A percentile compares a stretch with the other conserved stretches of the same genome.
phyloP scores from a whole-genome alignment of 2,888 invertebrate genomes.

The Tachina grossa region DNA sequence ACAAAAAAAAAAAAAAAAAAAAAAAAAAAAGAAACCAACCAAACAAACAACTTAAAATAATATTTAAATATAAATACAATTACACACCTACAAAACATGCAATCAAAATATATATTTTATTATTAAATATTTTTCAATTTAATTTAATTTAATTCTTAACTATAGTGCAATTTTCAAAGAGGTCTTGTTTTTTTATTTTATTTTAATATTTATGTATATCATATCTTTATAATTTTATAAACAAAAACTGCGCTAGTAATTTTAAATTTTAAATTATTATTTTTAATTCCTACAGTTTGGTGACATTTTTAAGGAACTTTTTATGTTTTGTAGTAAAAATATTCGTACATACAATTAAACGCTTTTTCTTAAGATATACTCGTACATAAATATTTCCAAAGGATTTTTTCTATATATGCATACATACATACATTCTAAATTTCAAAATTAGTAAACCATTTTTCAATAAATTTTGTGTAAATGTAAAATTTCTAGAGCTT shows the following conservation, averaged over 20 bases:
- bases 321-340: neutral
- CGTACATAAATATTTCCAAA: neutral
- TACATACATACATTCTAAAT: no score
- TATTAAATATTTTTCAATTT: constrained; percentile 2
- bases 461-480: no score
- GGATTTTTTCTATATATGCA: no score
- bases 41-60: constrained; percentile 30
- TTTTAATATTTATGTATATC: no score
- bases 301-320: constrained; percentile 5
- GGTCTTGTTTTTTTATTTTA: constrained; percentile 3
- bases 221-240: neutral
- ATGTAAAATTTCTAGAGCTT: no score
- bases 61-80: constrained; percentile 37
- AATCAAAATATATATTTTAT: constrained; percentile 45
- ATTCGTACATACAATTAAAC: neutral
- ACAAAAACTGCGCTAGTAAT: neutral
- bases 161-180: constrained; percentile 47
- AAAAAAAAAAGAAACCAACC: no score
- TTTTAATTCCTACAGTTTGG: neutral
- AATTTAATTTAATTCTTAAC: neutral
- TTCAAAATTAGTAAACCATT: no score
- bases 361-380: neutral
- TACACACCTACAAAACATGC: constrained; percentile 48
- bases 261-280: neutral
- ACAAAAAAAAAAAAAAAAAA: constrained; percentile 1